These are phyloP conservation scores for Delphinus delphis DNA, from an alignment of 2,113 vertebrate species.

Conservation along the genomic window DNA sequence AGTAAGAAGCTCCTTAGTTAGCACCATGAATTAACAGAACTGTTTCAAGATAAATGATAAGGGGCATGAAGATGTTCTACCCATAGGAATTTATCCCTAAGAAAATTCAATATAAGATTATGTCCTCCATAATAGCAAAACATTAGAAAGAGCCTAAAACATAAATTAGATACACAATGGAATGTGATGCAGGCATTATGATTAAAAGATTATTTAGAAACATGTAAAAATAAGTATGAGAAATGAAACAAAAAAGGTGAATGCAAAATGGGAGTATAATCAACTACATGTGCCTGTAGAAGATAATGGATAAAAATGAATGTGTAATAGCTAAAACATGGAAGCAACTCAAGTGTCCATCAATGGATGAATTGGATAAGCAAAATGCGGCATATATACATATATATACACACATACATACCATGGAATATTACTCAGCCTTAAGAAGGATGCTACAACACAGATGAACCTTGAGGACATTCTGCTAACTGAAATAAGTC, in stretches of 20 bases:
- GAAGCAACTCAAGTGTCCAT: neutral
- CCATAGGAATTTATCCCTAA: neutral
- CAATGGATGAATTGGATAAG: neutral
- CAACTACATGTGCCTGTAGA: neutral
- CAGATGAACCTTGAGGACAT: neutral
- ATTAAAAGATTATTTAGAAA: slow-evolving; percentile 8
- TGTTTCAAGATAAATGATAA: neutral
- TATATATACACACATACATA: neutral
- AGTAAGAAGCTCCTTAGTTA: neutral
- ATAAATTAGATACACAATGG: neutral
- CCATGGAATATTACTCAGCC: neutral
- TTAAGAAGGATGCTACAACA: neutral
- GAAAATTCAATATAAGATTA: neutral
- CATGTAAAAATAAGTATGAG: slow-evolving; percentile 1
- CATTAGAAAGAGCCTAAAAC: neutral
- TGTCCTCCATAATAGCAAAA: neutral
- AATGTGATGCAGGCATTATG: neutral
- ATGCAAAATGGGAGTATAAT: neutral
- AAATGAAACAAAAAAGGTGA: neutral
- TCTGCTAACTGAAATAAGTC: neutral
- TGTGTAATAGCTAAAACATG: neutral
- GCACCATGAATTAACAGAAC: neutral
- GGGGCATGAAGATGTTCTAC: neutral
- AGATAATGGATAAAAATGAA: neutral
- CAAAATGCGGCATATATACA: too few species aligned